Conservation (phyloP, 1,140 invertebrate genomes). For the Eurosta solidaginis region DNA sequence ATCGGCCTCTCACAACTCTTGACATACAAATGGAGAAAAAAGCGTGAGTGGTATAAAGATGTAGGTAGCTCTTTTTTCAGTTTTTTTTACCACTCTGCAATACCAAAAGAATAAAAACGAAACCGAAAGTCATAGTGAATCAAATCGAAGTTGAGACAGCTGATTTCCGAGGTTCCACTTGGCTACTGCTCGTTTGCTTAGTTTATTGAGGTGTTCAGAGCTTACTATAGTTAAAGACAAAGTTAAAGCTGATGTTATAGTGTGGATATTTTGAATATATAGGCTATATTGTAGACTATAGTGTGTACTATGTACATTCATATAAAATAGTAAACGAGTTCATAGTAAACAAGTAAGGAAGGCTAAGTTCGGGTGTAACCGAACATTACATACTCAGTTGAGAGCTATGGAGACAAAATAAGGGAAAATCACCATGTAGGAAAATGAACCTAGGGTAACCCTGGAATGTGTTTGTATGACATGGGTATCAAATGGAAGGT, state of each 20-base stretch:
- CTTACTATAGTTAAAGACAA: background rate
- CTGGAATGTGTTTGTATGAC: too few species aligned
- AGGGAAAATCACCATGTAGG: too few species aligned
- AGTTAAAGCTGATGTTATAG: background rate
- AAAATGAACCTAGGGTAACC: too few species aligned
- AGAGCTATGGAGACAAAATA: too few species aligned
- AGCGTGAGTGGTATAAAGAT: background rate
- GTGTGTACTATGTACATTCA: background rate
- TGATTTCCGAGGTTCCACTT: background rate
- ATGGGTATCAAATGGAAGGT: too few species aligned
- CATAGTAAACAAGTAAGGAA: too few species aligned
- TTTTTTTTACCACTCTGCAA: background rate
- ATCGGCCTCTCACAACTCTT: too few species aligned
- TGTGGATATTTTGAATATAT: background rate
- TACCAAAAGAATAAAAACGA: background rate
- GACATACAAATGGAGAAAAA: too few species aligned
- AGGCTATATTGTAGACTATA: too few species aligned
- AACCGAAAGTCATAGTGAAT: background rate
- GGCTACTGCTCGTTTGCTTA: background rate
- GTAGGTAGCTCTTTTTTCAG: background rate
- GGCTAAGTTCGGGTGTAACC: too few species aligned
- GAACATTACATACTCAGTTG: too few species aligned
- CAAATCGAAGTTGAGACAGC: conserved; percentile 4
- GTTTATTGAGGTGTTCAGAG: background rate
- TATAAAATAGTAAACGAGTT: too few species aligned